Percentiles rank a stretch among this genome's conserved stretches.
phyloP scores from a whole-genome alignment of 2,113 vertebrate genomes.

The Phyllostomus hastatus region DNA sequence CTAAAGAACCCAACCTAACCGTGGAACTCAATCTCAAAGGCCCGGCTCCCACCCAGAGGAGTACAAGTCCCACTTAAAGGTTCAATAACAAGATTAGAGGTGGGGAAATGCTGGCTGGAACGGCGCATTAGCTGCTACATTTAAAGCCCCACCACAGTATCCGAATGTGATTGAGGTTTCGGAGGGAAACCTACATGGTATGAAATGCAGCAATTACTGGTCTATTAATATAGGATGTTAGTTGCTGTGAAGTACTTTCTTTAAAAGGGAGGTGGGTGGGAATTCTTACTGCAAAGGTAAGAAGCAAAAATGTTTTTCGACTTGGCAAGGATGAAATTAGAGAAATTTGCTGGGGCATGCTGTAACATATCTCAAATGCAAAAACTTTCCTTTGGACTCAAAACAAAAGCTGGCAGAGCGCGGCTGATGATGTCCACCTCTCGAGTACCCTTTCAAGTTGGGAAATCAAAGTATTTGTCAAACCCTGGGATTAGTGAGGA shows the following conservation, averaged over 20 bases:
- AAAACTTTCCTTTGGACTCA: background rate
- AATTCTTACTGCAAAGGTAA: background rate
- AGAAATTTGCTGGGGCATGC: background rate
- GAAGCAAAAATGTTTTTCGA: background rate
- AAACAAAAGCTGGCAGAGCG: background rate
- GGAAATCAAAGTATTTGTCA: background rate
- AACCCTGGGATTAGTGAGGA: background rate
- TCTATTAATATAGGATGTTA: background rate
- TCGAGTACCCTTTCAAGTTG: background rate
- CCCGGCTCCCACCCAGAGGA: background rate
- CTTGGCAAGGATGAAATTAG: background rate
- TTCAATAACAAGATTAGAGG: background rate
- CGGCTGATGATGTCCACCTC: background rate
- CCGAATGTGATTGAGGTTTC: background rate
- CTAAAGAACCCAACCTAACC: background rate
- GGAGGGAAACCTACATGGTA: background rate
- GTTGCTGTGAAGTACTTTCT: background rate
- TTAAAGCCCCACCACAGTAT: background rate
- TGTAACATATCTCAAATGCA: background rate
- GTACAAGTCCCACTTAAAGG: background rate
- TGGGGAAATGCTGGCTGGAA: background rate
- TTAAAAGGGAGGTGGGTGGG: background rate
- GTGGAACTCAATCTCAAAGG: background rate
- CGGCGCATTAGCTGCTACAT: background rate
- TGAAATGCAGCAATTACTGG: slow-evolving; percentile 33